These are phyloP conservation scores for Zoroaster sp. DNA, from an alignment of 53 echinoderm and acorn worm genomes.

Conservation along the genomic window DNA sequence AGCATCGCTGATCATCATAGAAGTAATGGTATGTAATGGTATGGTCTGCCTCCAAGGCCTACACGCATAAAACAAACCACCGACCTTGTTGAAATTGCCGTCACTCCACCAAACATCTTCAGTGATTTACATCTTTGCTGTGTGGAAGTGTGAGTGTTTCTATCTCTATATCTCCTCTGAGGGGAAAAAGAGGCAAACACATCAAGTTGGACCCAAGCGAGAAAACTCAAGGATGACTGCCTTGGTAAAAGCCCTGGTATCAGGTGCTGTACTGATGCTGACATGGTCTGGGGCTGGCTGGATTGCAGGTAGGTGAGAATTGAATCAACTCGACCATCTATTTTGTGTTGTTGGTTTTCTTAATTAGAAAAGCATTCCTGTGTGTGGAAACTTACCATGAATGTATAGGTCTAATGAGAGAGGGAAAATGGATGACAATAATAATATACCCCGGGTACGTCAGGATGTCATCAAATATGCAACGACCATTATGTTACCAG, in stretches of 20 bases:
- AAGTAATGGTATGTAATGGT: neutral
- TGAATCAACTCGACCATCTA: neutral
- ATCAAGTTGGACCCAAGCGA: neutral
- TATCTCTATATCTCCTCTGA: neutral
- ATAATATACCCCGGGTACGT: too few relatives aligned
- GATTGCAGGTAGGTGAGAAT: neutral
- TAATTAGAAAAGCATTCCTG: neutral
- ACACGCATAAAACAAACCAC: neutral
- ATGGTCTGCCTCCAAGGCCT: neutral
- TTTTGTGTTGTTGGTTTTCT: neutral
- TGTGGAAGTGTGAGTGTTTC: neutral
- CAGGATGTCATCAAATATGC: too few relatives aligned
- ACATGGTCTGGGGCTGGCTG: neutral
- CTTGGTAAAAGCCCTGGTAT: neutral
- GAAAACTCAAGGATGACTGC: neutral
- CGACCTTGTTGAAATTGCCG: neutral
- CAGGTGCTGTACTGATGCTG: neutral
- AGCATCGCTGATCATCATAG: neutral
- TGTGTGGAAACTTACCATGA: neutral
- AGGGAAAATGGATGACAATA: too few relatives aligned
- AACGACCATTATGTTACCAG: too few relatives aligned
- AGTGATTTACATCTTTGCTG: neutral
- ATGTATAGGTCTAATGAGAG: too few relatives aligned
- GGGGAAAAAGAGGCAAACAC: neutral
- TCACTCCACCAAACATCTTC: neutral